These are phyloP conservation scores for Streptopelia turtur DNA, from an alignment of 2,797 vertebrate species.

Conservation along the genomic window DNA sequence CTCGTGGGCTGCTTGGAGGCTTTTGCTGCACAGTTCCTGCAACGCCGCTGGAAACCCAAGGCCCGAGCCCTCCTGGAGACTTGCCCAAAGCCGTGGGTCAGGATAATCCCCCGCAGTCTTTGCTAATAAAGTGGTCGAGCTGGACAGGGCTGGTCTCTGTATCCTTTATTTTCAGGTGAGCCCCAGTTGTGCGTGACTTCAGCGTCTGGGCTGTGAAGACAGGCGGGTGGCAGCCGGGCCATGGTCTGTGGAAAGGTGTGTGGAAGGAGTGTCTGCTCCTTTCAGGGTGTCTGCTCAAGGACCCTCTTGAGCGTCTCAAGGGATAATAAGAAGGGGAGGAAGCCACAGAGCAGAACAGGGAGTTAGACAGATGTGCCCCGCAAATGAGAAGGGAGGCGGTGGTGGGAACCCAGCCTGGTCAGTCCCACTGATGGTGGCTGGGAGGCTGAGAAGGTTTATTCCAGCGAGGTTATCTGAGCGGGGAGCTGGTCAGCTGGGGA, in stretches of 20 bases:
- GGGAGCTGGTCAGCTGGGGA: too few relatives aligned
- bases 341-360: not conserved
- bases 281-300: not conserved
- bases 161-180: not conserved
- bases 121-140: not conserved
- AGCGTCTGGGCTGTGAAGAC: too few relatives aligned
- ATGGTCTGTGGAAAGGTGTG: too few relatives aligned
- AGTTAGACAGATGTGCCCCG: too few relatives aligned
- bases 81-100: not conserved
- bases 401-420: too few relatives aligned
- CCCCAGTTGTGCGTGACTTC: not conserved
- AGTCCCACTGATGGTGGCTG: too few relatives aligned
- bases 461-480: too few relatives aligned
- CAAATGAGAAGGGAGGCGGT: too few relatives aligned
- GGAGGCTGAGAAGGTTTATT: too few relatives aligned
- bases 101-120: not conserved
- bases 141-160: not conserved
- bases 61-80: not conserved
- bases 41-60: not conserved
- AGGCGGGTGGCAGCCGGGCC: too few relatives aligned
- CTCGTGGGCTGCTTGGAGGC: fast-evolving
- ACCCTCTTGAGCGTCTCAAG: not conserved
- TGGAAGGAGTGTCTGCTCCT: not conserved
- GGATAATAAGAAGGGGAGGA: not conserved
- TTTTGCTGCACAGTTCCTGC: not conserved